Base-by-base conservation (phyloP, 2,888 invertebrate genomes). In the Orchestes rusci region DNA sequence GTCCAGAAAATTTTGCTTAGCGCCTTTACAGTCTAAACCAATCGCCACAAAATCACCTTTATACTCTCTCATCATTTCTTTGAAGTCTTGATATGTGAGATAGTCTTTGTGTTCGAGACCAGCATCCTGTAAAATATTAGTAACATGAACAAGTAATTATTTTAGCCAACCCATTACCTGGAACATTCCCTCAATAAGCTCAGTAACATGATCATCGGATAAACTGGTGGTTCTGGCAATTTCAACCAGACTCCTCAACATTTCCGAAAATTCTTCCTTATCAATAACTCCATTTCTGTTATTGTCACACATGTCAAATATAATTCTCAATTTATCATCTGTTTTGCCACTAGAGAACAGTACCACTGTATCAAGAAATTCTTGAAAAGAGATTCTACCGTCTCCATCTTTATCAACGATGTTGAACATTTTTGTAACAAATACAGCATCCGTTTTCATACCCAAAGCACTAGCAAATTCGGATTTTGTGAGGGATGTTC, bases 261-360 rank as follows among this genome's bases (percentile, higher is more conserved):
- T 93, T 66, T 93, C 92, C 16, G 89, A 91, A 15, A 96, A 73
- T 63, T 95, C 94, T 2, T 81, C 84, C 60, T 94, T 93, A 61
- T 94, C 93, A 45, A 95, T 95, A 1, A 91, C 89, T 0, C 94
- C 92, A 58, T 92, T 92, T 12, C 90, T 79, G 63, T 95, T 91
- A 57, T 92, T 89, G 63, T 95, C 95, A 60, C 95, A 95, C 95
- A 96, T 95, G 66, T 95, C 92, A 63, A 95, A 95, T 53, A 96
- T 91, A 20, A 95, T 93, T 3, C 93, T 76, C 23, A 95, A 71
- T 60, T 94, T 94, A 61, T 93, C 92, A 58, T 93, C 93, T 1
- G 92, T 92, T 57, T 89, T 89, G 4, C 93, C 94, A 1, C 89
- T 79, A 0, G 93, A 91, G 64, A 94, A 94, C 2, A 93, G 68